These are phyloP conservation scores for Artibeus lituratus DNA, from an alignment of 2,797 vertebrate genomes.

Conservation along the genomic window DNA sequence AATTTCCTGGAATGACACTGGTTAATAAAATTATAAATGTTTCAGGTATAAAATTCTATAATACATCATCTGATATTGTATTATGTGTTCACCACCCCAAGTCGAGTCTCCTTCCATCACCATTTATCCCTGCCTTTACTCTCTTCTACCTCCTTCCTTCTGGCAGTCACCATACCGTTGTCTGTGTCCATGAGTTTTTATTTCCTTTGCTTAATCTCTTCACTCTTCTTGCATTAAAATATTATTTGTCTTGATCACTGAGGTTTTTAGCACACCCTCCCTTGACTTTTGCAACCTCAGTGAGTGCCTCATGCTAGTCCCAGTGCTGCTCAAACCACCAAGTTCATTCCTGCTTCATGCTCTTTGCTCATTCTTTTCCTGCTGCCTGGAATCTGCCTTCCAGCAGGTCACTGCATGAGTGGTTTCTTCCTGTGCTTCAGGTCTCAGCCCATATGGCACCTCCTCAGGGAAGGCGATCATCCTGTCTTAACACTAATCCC, in stretches of 20 bases:
- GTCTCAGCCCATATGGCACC: neutral
- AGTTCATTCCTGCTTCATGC: neutral
- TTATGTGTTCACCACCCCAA: no score
- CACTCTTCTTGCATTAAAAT: neutral
- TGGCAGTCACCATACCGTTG: no score
- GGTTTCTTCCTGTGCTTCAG: neutral
- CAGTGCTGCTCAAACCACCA: neutral
- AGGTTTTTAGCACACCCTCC: neutral
- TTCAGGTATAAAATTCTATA: no score
- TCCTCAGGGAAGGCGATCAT: neutral
- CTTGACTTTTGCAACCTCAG: neutral
- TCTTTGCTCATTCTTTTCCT: neutral
- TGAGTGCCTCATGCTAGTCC: neutral
- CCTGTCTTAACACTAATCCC: neutral
- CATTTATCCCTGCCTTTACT: no score
- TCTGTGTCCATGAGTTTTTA: no score
- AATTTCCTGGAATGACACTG: no score
- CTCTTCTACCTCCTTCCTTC: no score
- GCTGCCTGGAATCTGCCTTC: neutral
- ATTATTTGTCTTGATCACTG: neutral
- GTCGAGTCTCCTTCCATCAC: no score
- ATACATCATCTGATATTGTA: no score
- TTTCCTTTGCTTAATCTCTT: no score
- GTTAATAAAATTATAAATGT: no score
- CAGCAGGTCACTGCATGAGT: neutral